These are phyloP conservation scores for Drosophila subsilvestris DNA, from an alignment of 2,888 invertebrate species.

Conservation along the genomic window DNA sequence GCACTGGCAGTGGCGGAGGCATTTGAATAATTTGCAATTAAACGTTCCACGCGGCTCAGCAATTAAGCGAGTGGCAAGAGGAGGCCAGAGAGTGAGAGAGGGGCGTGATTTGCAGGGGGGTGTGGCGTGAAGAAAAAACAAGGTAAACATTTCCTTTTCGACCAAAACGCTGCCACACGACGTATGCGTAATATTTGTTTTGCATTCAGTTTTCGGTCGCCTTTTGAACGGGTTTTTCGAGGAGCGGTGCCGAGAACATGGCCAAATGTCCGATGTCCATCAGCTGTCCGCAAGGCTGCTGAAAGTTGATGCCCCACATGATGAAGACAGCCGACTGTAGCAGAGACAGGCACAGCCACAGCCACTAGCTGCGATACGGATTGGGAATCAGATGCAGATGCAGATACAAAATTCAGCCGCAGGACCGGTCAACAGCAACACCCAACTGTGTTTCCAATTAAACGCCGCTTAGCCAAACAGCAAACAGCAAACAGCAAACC, in stretches of 20 bases:
- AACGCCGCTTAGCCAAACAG: slow-evolving; percentile 63
- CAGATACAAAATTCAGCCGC: slow-evolving; percentile 49
- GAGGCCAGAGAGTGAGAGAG: not conserved
- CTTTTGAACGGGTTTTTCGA: slow-evolving; percentile 61
- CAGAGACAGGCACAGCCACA: not conserved
- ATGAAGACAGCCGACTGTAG: slow-evolving; percentile 34
- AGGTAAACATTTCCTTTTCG: slow-evolving; percentile 50
- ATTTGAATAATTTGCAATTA: slow-evolving; percentile 79
- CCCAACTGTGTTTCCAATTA: slow-evolving; percentile 79
- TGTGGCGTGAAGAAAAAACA: slow-evolving; percentile 3
- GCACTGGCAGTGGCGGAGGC: slow-evolving; percentile 52
- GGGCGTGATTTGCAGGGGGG: slow-evolving; percentile 2
- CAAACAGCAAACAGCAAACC: slow-evolving; percentile 33
- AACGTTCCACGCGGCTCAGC: slow-evolving; percentile 55
- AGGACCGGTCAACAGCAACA: slow-evolving; percentile 76
- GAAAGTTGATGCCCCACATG: slow-evolving; percentile 48
- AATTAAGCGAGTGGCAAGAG: slow-evolving; percentile 35
- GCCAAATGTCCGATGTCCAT: slow-evolving; percentile 73
- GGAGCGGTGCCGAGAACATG: slow-evolving; percentile 40
- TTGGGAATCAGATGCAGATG: slow-evolving; percentile 43
- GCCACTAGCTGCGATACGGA: not conserved
- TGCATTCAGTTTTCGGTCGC: slow-evolving; percentile 39
- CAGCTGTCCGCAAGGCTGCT: slow-evolving; percentile 67
- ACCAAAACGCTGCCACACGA: slow-evolving; percentile 31
- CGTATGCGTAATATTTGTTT: slow-evolving; percentile 74